Evolutionary conservation across 2,113 vertebrate genomes (phyloP).

Genomic region (Zootoca vivipara): DNA sequence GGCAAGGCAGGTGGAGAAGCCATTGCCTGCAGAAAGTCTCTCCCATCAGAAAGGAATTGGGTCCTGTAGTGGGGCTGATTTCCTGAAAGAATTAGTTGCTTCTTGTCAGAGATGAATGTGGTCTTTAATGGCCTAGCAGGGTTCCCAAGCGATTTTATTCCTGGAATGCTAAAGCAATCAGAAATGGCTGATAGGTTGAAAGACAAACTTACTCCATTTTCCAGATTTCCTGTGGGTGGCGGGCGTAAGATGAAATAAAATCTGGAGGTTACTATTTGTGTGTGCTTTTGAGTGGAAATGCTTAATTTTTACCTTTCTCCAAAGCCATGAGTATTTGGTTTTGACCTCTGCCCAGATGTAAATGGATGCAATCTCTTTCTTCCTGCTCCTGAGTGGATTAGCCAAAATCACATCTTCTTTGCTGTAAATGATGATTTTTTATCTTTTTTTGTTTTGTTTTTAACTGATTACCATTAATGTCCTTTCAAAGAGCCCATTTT

Average conservation of each 20-base stretch:
- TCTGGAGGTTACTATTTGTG: not conserved
- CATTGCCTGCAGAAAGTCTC: too few species aligned
- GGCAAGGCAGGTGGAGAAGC: too few species aligned
- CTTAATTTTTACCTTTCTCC: conserved; percentile 70
- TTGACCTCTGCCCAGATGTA: conserved; percentile 57
- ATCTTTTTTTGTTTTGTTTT: conserved; percentile 14
- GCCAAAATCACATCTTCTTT: conserved; percentile 51
- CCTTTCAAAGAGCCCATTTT: conserved; percentile 65
- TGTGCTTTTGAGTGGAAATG: conserved; percentile 39
- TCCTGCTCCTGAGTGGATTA: conserved; percentile 48
- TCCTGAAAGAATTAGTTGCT: conserved; percentile 23
- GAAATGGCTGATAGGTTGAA: conserved; percentile 53
- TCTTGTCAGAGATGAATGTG: conserved; percentile 44
- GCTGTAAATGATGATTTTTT: conserved; percentile 25
- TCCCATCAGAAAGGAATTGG: too few species aligned
- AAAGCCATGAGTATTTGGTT: conserved; percentile 52
- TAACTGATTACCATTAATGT: conserved; percentile 58
- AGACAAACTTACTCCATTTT: conserved; percentile 54
- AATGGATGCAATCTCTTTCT: conserved; percentile 21
- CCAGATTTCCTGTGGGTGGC: conserved; percentile 56
- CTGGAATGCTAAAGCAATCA: conserved; percentile 59
- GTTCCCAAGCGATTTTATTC: conserved; percentile 57
- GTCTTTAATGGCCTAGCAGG: conserved; percentile 65
- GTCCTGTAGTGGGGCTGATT: not conserved
- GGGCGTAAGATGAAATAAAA: conserved; percentile 14